phyloP scores from a whole-genome alignment of 2,113 vertebrate species.

The Acrocephalus kingi region DNA sequence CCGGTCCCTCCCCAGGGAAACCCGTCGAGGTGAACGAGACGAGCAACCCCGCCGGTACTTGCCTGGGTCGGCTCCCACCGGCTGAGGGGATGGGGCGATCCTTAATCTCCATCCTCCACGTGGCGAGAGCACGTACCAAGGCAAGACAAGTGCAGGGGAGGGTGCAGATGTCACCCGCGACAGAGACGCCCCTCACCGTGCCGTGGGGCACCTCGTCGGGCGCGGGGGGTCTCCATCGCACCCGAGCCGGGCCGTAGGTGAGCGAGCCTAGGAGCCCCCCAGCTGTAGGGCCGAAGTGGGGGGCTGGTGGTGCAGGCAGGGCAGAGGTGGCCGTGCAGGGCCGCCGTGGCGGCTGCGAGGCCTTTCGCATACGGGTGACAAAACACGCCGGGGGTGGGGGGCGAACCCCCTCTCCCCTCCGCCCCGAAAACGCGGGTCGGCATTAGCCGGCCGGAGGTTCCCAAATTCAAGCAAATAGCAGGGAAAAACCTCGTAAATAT shows the following conservation, averaged over 20 bases:
- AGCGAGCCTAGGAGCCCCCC: neutral
- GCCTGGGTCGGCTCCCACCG: neutral
- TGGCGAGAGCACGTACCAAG: neutral
- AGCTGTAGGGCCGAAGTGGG: neutral
- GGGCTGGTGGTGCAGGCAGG: neutral
- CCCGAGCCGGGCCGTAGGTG: too few species aligned
- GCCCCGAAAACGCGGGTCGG: rapidly evolving
- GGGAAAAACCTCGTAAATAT: rapidly evolving
- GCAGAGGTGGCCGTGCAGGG: too few species aligned
- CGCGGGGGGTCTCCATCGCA: rapidly evolving
- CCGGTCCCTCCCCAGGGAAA: neutral
- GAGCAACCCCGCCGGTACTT: too few species aligned
- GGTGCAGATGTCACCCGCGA: neutral
- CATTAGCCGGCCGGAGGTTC: neutral
- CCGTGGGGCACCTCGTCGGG: neutral
- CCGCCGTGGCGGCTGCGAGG: neutral
- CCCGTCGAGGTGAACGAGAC: neutral
- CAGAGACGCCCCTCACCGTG: neutral
- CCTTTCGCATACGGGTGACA: neutral
- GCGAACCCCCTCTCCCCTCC: rapidly evolving
- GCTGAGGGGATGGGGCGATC: too few species aligned
- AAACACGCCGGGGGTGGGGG: rapidly evolving
- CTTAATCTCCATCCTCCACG: neutral
- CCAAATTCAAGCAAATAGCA: neutral
- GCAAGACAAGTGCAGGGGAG: neutral